Percentiles rank a stretch among this genome's conserved stretches.
These are phyloP conservation scores for Bos javanicus DNA, from an alignment of 2,113 vertebrate species.

Conservation along the genomic window DNA sequence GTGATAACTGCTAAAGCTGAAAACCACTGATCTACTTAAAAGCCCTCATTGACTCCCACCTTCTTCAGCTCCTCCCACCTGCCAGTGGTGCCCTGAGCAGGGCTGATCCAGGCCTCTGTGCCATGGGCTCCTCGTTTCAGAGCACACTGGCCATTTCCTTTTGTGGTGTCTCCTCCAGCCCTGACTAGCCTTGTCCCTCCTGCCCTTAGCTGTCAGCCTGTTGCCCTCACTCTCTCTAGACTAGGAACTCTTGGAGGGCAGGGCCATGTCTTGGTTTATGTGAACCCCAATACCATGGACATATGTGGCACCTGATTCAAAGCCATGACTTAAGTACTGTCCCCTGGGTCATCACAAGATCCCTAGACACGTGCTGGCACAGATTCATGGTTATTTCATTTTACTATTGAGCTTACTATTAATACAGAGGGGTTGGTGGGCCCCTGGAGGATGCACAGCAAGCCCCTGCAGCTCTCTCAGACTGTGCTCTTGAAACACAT, in stretches of 20 bases:
- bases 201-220: not conserved
- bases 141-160: not conserved
- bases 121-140: not conserved
- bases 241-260: not conserved
- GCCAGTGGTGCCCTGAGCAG: not conserved
- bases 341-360: not conserved
- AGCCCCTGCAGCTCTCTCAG: not conserved
- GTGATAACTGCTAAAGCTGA: not conserved
- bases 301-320: not conserved
- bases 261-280: not conserved
- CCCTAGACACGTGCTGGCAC: not conserved
- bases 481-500: not conserved
- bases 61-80: not conserved
- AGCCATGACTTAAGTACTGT: not conserved
- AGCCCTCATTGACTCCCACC: not conserved
- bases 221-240: not conserved
- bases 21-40: conserved; percentile 27
- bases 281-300: not conserved
- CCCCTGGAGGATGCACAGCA: not conserved
- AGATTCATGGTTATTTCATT: not conserved
- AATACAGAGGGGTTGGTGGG: not conserved
- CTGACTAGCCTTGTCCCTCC: not conserved
- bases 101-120: not conserved
- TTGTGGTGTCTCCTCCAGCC: not conserved
- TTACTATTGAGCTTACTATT: not conserved